Conservation (phyloP, 37 sponge, comb jelly and placozoan species). For the Tethya wilhelma region DNA sequence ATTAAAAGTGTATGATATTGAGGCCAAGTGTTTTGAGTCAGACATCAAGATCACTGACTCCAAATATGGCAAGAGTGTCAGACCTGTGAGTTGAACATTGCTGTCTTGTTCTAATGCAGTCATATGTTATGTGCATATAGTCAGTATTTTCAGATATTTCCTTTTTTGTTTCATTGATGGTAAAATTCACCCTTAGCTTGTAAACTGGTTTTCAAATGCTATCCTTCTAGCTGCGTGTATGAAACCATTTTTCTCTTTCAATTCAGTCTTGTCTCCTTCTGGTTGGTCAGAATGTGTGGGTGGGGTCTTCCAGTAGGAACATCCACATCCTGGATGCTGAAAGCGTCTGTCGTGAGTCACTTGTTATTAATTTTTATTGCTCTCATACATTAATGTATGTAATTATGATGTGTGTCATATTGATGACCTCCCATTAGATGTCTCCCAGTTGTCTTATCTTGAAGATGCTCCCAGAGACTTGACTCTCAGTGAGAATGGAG, state of each 20-base stretch:
- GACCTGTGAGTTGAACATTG: constrained; percentile 54
- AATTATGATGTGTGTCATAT: too few relatives aligned
- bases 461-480: constrained; percentile 70
- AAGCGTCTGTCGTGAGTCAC: constrained; percentile 68
- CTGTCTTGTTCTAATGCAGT: too few relatives aligned
- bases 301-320: constrained; percentile 63
- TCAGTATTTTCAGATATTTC: too few relatives aligned
- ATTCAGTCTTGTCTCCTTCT: constrained; percentile 73
- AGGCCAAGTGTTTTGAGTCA: constrained; percentile 66
- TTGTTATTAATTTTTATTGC: background rate
- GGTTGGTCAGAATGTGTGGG: constrained; percentile 79
- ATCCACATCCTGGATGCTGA: constrained; percentile 82
- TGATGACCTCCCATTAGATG: constrained; percentile 55
- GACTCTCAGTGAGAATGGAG: constrained; percentile 18
- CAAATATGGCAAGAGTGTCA: constrained; percentile 40
- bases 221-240: too few relatives aligned
- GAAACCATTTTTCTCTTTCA: background rate
- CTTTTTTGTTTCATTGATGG: too few relatives aligned
- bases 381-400: too few relatives aligned
- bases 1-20: constrained; percentile 78
- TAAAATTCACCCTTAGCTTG: too few relatives aligned
- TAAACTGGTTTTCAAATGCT: too few relatives aligned
- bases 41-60: constrained; percentile 77
- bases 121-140: too few relatives aligned
- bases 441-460: constrained; percentile 64